A percentile compares a stretch with the other conserved stretches of the same genome.
These are phyloP conservation scores for Pangasius krempfi DNA, from an alignment of 2,797 vertebrate species.

Conservation along the genomic window DNA sequence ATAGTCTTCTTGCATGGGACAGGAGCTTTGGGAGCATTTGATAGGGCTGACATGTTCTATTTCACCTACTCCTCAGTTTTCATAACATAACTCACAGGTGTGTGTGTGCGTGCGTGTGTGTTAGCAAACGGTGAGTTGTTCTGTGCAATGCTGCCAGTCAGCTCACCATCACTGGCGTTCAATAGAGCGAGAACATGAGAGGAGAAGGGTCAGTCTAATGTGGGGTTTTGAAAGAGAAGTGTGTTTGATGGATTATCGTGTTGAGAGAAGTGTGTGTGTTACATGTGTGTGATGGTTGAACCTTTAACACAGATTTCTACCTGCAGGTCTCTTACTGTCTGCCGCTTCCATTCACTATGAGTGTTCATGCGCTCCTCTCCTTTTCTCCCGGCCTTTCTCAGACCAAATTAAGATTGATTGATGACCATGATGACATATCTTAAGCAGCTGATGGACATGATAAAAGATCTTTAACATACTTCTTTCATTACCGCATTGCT, in stretches of 20 bases:
- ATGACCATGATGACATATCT: constrained; percentile 41
- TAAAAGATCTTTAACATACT: constrained; percentile 50
- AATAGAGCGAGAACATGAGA: constrained; percentile 77
- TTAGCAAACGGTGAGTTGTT: constrained; percentile 58
- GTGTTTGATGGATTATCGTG: constrained; percentile 73
- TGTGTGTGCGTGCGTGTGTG: constrained; percentile 33
- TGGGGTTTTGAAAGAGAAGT: constrained; percentile 52
- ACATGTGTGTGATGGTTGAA: constrained; percentile 38
- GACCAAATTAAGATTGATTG: constrained; percentile 43
- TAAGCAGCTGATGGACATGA: constrained; percentile 46
- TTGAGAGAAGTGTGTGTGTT: constrained; percentile 67
- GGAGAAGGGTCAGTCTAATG: constrained; percentile 55
- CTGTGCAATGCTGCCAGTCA: constrained; percentile 67
- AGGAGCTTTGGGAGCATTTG: not conserved
- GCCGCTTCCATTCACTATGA: not conserved
- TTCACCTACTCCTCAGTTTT: constrained; percentile 12
- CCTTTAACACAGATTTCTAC: constrained; percentile 42
- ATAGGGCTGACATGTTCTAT: constrained; percentile 25
- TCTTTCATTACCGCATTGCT: constrained; percentile 33
- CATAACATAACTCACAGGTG: constrained; percentile 34
- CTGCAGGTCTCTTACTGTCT: constrained; percentile 32
- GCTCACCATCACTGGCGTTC: constrained; percentile 75
- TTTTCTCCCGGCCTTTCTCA: constrained; percentile 9
- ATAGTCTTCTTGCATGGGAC: not conserved
- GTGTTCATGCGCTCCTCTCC: not conserved